Base-by-base conservation (phyloP, 2,797 vertebrate species). In the Natrix natrix region DNA sequence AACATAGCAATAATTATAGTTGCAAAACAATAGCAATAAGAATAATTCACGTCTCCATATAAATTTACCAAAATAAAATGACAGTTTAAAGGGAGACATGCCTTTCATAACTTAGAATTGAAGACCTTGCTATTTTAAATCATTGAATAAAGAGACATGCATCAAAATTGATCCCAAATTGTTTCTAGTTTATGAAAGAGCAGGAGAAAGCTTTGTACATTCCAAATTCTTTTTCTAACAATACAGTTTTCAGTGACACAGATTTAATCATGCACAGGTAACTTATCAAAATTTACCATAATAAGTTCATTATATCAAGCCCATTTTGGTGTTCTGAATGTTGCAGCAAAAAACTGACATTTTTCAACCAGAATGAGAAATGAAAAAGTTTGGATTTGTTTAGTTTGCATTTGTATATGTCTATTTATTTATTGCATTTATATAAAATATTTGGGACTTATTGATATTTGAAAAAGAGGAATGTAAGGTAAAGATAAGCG, bases 91-190 rank as follows among this genome's bases (percentile, higher is more conserved):
- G 37, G 17, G 86, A 94, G 74, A 87, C 2, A 37, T 56, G 37
- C 87, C 86, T 56, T 26, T 43, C 86, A 87, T n/a, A 90, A 94
- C 93, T 0, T 87, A 92, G 86, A 94, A 90, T 26, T 5, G 86
- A 94, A 88, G 61, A 90, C 3, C 37, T 16, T 28, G 5, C 14
- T 61, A n/a, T 32, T 28, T 61, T 13, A 63, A 61, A 63, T 12
- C 48, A 83, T 86, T 16, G 55, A 61, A 59, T n/a, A 48, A 78
- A 92, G 48, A 48, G 14, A 8, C 10, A 43, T 74, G 52, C 20
- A 22, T 59, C 16, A 74, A 28, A n/a, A n/a, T 11, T 28, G 43
- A 52, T 89, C 57, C 69, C 48, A 22, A 48, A 89, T 55, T 86
- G 43, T 32, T 52, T 90, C 26, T 86, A 48, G 5, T 90, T 89